Evolutionary conservation across 2,888 invertebrate genomes (phyloP).

Genomic region (Euzetes globulus): DNA sequence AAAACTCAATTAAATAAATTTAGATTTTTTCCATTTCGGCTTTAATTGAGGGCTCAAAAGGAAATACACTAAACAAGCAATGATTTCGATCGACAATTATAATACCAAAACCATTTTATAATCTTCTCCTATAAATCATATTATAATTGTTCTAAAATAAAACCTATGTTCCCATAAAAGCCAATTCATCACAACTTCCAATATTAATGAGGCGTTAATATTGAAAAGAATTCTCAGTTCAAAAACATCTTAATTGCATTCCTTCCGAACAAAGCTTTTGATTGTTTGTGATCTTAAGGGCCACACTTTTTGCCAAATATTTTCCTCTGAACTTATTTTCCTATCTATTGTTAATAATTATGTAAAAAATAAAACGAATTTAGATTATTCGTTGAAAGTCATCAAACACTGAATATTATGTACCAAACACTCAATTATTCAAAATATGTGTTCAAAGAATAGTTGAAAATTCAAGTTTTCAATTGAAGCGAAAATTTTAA

Average conservation of each 20-base stretch:
- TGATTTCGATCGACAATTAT: too few relatives aligned
- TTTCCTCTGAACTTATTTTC: background rate
- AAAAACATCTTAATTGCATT: background rate
- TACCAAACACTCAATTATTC: background rate
- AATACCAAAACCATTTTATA: background rate
- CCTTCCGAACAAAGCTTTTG: background rate
- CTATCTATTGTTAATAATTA: too few relatives aligned
- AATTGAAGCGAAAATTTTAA: too few relatives aligned
- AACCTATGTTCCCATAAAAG: background rate
- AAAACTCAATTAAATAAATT: background rate
- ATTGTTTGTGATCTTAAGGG: constrained; percentile 1
- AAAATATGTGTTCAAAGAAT: background rate
- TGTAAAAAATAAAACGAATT: too few relatives aligned
- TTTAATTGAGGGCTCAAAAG: too few relatives aligned
- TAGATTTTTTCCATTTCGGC: background rate
- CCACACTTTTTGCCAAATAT: background rate
- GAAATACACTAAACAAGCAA: too few relatives aligned
- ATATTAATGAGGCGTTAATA: constrained; percentile 23
- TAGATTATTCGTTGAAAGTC: background rate
- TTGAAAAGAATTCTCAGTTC: background rate
- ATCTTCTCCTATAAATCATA: constrained; percentile 2
- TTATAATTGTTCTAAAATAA: background rate
- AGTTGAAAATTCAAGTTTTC: too few relatives aligned
- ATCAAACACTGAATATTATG: background rate
- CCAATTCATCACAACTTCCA: background rate